These are phyloP conservation scores for Schizaphis graminum DNA, from an alignment of 2,888 invertebrate species.

Conservation along the genomic window DNA sequence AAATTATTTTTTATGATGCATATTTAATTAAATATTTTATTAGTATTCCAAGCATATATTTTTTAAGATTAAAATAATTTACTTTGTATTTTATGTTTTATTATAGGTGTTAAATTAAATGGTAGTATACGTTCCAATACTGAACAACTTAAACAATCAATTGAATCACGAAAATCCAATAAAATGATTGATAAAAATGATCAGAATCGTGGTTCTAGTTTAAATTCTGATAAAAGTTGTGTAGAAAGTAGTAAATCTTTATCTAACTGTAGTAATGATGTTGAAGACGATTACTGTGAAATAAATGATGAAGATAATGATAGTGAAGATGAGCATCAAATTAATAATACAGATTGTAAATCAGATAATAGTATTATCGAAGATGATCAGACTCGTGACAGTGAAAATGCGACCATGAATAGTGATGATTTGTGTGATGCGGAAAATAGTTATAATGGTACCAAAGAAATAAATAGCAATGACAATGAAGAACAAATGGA, in stretches of 20 bases:
- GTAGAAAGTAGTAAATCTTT: constrained; percentile 65
- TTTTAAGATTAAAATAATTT: not conserved
- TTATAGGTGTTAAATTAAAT: constrained; percentile 67
- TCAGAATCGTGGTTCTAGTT: constrained; percentile 68
- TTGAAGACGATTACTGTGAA: constrained; percentile 69
- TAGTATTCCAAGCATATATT: not conserved
- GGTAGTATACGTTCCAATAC: constrained; percentile 68
- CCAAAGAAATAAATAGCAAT: constrained; percentile 67
- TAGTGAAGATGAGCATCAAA: constrained; percentile 69
- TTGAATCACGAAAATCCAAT: constrained; percentile 67
- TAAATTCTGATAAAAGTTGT: constrained; percentile 68
- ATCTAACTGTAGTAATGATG: constrained; percentile 69
- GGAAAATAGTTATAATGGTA: constrained; percentile 67
- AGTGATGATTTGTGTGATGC: constrained; percentile 44
- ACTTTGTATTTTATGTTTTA: constrained; percentile 65
- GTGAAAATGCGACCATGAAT: constrained; percentile 22
- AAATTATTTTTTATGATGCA: not conserved
- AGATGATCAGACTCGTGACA: constrained; percentile 63
- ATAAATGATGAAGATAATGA: constrained; percentile 70
- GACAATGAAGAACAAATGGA: constrained; percentile 67
- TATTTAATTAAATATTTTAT: not conserved
- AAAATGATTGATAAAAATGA: constrained; percentile 68
- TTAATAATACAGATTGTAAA: constrained; percentile 68
- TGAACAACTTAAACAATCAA: constrained; percentile 42
- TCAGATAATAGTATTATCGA: constrained; percentile 66